Conservation (phyloP, 2,113 vertebrate genomes). For the Trinectes maculatus region DNA sequence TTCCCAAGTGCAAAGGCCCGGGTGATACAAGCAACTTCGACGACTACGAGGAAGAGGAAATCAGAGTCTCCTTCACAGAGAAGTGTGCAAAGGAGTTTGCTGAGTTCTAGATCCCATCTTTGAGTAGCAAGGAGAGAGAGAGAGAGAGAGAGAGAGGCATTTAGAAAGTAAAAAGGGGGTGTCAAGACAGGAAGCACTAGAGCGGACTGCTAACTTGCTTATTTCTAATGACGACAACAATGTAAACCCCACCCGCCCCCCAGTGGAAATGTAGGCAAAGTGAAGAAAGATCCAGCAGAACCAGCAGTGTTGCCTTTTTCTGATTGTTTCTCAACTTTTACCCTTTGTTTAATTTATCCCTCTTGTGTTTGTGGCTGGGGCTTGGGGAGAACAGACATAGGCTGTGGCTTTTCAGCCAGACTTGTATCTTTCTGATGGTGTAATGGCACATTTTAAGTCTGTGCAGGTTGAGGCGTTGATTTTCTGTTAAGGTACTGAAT, state of each 20-base stretch:
- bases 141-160: constrained; percentile 56
- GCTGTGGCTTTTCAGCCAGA: constrained; percentile 58
- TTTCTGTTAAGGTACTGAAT: constrained; percentile 76
- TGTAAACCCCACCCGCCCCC: constrained; percentile 58
- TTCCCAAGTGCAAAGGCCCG: constrained; percentile 95
- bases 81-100: constrained; percentile 95
- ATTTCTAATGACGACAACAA: constrained; percentile 77
- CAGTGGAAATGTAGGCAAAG: constrained; percentile 60
- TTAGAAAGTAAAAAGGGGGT: constrained; percentile 63
- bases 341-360: constrained; percentile 76
- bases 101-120: constrained; percentile 87
- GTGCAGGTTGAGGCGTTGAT: constrained; percentile 69
- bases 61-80: constrained; percentile 91
- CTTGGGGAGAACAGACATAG: constrained; percentile 61
- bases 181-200: constrained; percentile 57
- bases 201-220: constrained; percentile 79
- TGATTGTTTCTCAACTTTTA: constrained; percentile 80
- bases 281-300: constrained; percentile 76
- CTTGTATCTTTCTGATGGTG: constrained; percentile 67
- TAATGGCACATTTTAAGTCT: constrained; percentile 68
- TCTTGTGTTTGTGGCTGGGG: constrained; percentile 70
- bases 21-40: constrained; percentile 97
- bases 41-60: constrained; percentile 95
- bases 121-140: constrained; percentile 56
- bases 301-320: constrained; percentile 85